Conservation (phyloP, 1,140 invertebrate genomes). For the Pseudomyrmex gracilis region DNA sequence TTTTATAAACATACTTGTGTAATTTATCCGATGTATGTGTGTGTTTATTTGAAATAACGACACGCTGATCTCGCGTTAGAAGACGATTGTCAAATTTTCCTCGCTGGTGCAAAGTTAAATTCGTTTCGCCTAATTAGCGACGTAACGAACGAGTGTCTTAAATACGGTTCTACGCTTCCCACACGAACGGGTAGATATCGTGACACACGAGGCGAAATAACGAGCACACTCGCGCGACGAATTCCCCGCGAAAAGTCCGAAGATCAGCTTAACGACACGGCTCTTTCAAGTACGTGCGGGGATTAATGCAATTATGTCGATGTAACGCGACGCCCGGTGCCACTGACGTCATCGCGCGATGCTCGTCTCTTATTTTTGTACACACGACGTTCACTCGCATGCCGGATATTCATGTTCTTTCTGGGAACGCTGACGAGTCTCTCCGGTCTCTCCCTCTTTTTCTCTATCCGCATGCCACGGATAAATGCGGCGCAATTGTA, state of each 20-base stretch:
- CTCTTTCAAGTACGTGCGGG: slow-evolving; percentile 63
- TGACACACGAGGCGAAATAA: background rate
- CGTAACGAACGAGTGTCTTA: slow-evolving; percentile 37
- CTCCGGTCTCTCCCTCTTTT: slow-evolving; percentile 55
- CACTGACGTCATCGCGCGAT: slow-evolving; percentile 72
- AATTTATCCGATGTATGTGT: too few relatives aligned
- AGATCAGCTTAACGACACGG: slow-evolving; percentile 62
- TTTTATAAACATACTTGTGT: background rate
- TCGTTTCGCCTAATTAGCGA: slow-evolving; percentile 49
- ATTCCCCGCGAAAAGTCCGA: slow-evolving; percentile 42
- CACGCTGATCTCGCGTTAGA: background rate
- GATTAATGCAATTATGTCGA: slow-evolving; percentile 77
- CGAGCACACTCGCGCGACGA: slow-evolving; percentile 21
- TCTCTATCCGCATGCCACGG: slow-evolving; percentile 35
- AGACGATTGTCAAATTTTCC: slow-evolving; percentile 4
- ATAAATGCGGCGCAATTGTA: slow-evolving; percentile 35
- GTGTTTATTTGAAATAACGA: background rate
- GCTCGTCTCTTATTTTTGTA: slow-evolving; percentile 56
- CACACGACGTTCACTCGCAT: slow-evolving; percentile 58
- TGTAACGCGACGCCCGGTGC: slow-evolving; percentile 76
- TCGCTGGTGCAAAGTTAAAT: background rate
- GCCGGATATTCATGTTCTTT: slow-evolving; percentile 76
- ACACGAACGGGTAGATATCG: background rate
- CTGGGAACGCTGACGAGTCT: slow-evolving; percentile 73
- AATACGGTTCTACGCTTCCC: slow-evolving; percentile 42